Conservation (phyloP, 2,797 vertebrate species). For the Catamblyrhynchus diadema region DNA sequence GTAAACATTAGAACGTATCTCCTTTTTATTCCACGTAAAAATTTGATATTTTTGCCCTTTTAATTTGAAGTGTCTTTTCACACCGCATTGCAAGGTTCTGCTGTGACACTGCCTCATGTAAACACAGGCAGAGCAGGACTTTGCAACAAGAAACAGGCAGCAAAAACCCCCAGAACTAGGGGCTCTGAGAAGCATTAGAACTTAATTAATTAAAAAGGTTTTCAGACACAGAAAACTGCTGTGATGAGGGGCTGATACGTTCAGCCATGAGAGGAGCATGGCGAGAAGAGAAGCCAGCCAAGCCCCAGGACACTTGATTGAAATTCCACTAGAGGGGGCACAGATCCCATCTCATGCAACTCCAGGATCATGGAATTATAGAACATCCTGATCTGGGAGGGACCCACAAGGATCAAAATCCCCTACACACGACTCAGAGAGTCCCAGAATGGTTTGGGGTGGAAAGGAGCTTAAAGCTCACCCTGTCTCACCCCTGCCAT, state of each 20-base stretch:
- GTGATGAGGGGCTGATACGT: fast-evolving
- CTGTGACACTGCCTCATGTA: fast-evolving
- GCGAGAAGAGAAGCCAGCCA: background rate
- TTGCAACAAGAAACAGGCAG: background rate
- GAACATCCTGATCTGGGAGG: background rate
- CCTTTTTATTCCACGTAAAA: background rate
- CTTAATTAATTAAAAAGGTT: background rate
- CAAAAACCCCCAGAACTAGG: fast-evolving
- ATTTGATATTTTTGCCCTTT: fast-evolving
- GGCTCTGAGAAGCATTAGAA: background rate
- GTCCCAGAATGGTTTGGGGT: background rate
- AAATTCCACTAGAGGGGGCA: slow-evolving; percentile 62
- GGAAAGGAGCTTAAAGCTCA: background rate
- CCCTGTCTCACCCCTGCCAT: fast-evolving
- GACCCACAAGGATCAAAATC: background rate
- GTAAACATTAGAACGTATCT: fast-evolving
- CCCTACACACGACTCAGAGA: background rate
- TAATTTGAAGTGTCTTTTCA: background rate
- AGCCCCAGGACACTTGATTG: background rate
- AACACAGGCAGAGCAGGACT: fast-evolving
- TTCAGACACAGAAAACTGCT: background rate
- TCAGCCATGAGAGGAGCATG: fast-evolving
- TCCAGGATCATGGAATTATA: background rate
- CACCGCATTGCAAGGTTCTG: background rate
- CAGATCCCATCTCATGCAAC: background rate